These are phyloP conservation scores for Junco hyemalis DNA, from an alignment of 2,113 vertebrate species.

Conservation along the genomic window DNA sequence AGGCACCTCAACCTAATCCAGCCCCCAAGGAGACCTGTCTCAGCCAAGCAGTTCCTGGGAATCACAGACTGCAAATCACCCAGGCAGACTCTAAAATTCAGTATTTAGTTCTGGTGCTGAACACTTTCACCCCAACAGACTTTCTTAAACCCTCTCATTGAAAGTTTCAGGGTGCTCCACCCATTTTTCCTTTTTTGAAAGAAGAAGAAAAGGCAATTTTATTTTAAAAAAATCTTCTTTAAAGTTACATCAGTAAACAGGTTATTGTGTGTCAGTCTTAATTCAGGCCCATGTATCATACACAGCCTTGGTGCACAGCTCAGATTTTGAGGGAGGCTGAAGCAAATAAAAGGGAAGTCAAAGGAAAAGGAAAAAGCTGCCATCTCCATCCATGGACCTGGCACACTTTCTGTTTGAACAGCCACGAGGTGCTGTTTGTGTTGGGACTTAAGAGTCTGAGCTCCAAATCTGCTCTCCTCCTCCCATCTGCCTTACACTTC, in stretches of 20 bases:
- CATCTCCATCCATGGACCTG: neutral
- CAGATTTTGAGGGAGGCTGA: neutral
- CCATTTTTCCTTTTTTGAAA: neutral
- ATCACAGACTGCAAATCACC: neutral
- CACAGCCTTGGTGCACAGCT: neutral
- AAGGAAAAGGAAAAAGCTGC: neutral
- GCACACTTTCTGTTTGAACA: slow-evolving; percentile 27
- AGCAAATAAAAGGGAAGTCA: neutral
- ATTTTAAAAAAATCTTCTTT: neutral
- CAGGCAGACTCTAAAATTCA: neutral
- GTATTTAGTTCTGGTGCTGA: neutral
- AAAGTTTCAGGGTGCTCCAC: neutral
- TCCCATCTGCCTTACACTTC: neutral
- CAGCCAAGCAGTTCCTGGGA: neutral
- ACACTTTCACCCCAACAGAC: neutral
- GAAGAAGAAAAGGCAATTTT: neutral
- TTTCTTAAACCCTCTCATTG: neutral
- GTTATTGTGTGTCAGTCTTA: neutral
- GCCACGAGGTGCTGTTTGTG: neutral
- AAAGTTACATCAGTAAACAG: neutral
- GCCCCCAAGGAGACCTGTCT: neutral
- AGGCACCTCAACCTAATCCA: neutral
- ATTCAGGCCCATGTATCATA: neutral
- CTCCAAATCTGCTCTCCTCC: neutral
- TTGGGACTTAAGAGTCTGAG: neutral